These are phyloP conservation scores for Bursaphelenchus okinawaensis DNA, from an alignment of 2,888 invertebrate genomes.

Conservation along the genomic window DNA sequence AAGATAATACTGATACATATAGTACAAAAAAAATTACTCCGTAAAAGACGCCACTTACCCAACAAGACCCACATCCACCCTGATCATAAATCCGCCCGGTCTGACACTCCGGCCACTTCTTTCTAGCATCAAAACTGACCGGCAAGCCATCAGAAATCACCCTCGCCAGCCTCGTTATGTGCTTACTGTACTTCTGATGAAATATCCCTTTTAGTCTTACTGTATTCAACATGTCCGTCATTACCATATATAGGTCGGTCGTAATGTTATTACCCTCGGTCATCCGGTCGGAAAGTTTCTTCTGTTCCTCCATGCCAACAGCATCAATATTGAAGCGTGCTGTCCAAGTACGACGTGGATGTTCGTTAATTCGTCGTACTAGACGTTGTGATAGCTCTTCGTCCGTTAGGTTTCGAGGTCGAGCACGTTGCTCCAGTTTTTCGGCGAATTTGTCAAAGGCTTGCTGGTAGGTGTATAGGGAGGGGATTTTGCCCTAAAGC, in stretches of 20 bases:
- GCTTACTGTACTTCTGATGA: conserved; percentile 7
- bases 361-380: conserved; percentile 1
- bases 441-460: not conserved
- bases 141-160: conserved; percentile 9
- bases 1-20: too few species aligned
- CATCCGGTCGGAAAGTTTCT: conserved; percentile 10
- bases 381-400: not conserved
- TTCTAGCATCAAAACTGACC: conserved; percentile 14
- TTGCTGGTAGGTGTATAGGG: not conserved
- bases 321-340: conserved; percentile 5
- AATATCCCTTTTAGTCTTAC: conserved; percentile 10
- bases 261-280: conserved; percentile 5
- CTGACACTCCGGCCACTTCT: conserved; percentile 21
- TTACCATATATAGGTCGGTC: not conserved
- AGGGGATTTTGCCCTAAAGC: not conserved
- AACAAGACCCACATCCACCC: conserved; percentile 19
- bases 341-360: not conserved
- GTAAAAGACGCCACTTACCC: not conserved
- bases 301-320: conserved; percentile 13
- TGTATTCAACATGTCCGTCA: conserved; percentile 7
- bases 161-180: not conserved
- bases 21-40: too few species aligned
- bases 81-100: conserved; percentile 17
- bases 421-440: not conserved
- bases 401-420: not conserved